These are phyloP conservation scores for Dasyurus viverrinus DNA, from an alignment of 2,113 vertebrate genomes.

Conservation along the genomic window DNA sequence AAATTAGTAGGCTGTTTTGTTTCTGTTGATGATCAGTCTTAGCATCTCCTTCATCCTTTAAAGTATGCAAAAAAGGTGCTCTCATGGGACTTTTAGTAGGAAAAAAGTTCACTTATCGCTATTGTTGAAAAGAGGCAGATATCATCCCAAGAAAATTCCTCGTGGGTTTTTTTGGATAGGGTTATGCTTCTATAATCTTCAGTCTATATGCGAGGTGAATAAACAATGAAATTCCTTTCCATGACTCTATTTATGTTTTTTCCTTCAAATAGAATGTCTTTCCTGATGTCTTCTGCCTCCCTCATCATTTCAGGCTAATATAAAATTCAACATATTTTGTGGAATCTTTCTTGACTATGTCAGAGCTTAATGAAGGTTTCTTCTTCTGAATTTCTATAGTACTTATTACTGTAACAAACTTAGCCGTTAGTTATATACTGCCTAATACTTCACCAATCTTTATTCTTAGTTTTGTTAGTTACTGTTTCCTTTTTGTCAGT, in stretches of 20 bases:
- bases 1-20: neutral
- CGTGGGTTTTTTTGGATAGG: neutral
- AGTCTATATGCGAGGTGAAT: neutral
- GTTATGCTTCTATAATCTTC: neutral
- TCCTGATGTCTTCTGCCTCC: neutral
- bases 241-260: neutral
- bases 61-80: neutral
- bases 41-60: slow-evolving; percentile 15
- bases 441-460: neutral
- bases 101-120: neutral
- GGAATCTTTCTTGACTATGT: neutral
- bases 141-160: neutral
- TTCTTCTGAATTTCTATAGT: neutral
- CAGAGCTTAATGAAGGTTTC: neutral
- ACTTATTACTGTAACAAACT: neutral
- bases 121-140: neutral
- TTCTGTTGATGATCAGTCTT: slow-evolving; percentile 40
- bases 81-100: neutral
- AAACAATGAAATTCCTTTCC: neutral
- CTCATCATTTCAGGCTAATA: neutral
- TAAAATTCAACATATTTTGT: slow-evolving; percentile 16
- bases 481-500: neutral
- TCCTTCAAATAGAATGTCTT: neutral
- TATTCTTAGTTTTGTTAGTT: neutral
- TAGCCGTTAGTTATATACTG: neutral